A percentile compares a stretch with the other conserved stretches of the same genome.
phyloP scores from a whole-genome alignment of 2,797 vertebrate genomes.

The Siniperca obscura region DNA sequence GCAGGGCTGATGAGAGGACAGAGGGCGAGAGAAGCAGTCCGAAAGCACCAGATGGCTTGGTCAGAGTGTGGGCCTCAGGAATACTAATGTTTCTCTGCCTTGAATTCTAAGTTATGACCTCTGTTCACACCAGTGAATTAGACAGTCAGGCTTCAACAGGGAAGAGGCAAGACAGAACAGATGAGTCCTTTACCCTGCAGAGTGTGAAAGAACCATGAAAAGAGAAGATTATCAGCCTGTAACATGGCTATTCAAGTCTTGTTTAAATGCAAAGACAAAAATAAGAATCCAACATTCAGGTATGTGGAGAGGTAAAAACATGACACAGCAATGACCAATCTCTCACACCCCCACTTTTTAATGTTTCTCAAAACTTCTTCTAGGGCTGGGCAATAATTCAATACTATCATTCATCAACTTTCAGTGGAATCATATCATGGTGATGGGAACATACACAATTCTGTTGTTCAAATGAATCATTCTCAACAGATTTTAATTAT shows the following conservation, averaged over 20 bases:
- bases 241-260: constrained; percentile 1
- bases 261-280: constrained; percentile 19
- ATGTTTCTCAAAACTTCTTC: background rate
- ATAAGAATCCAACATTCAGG: background rate
- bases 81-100: constrained; percentile 71
- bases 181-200: constrained; percentile 5
- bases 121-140: constrained; percentile 58
- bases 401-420: too few species aligned
- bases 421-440: background rate
- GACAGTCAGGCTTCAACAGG: constrained; percentile 48
- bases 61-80: constrained; percentile 54
- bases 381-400: background rate
- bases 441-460: background rate
- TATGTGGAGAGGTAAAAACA: background rate
- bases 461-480: background rate
- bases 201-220: constrained; percentile 14
- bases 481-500: background rate
- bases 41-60: constrained; percentile 72
- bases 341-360: background rate
- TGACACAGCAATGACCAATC: background rate
- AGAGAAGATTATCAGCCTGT: constrained; percentile 20
- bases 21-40: constrained; percentile 42
- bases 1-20: constrained; percentile 34
- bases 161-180: constrained; percentile 25
- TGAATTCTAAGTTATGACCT: constrained; percentile 69